Percentiles rank a stretch among this genome's conserved stretches.
These are phyloP conservation scores for Oryzias celebensis DNA, from an alignment of 2,113 vertebrate genomes.

Conservation along the genomic window DNA sequence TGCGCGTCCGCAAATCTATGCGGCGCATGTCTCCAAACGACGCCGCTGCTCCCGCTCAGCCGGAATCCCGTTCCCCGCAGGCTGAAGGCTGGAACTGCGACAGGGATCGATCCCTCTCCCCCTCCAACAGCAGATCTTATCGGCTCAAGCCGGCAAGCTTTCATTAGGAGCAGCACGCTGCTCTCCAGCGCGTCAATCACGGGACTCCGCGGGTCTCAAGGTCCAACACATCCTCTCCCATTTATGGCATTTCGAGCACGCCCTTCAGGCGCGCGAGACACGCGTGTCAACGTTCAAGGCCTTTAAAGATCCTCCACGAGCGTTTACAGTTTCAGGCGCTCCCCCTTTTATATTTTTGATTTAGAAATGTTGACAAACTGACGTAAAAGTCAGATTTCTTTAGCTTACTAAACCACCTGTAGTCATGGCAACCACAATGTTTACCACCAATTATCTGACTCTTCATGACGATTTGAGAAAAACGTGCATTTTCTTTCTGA, in stretches of 20 bases:
- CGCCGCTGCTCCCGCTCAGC: neutral
- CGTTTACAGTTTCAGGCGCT: too few relatives aligned
- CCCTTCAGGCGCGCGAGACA: constrained; percentile 2
- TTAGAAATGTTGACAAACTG: too few relatives aligned
- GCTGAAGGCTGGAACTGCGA: neutral
- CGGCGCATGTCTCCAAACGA: constrained; percentile 4
- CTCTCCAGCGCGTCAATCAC: constrained; percentile 28
- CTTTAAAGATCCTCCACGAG: constrained; percentile 14
- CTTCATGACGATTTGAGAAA: too few relatives aligned
- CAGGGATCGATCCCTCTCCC: constrained; percentile 1
- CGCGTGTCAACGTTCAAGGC: neutral
- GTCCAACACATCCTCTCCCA: constrained; percentile 50
- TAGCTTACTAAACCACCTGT: too few relatives aligned
- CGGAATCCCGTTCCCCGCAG: neutral
- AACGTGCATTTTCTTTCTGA: too few relatives aligned
- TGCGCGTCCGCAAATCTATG: constrained; percentile 8
- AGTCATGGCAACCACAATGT: too few relatives aligned
- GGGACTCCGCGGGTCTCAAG: constrained; percentile 47
- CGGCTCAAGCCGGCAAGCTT: neutral
- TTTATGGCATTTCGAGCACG: constrained; percentile 47
- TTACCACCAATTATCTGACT: too few relatives aligned
- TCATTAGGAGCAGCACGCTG: constrained; percentile 28
- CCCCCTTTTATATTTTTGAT: too few relatives aligned
- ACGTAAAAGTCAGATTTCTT: too few relatives aligned
- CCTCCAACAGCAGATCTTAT: constrained; percentile 14